Evolutionary conservation across 2,113 vertebrate species (phyloP), one percentile per base, ranked within the genome.

Genomic region (Campylomormyrus numenius): DNA sequence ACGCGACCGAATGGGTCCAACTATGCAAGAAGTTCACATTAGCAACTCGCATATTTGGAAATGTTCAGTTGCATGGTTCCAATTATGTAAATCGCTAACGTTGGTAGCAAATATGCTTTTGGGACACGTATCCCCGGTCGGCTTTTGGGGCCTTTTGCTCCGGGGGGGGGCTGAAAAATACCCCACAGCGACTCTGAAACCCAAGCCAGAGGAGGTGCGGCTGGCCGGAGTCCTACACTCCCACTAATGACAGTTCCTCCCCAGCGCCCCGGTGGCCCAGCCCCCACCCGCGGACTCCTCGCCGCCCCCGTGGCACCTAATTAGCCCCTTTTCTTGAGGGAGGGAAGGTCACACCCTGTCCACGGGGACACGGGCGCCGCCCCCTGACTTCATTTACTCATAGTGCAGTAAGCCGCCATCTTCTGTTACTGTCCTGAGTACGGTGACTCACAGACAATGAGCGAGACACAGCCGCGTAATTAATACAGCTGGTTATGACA

Each of bases 201-300:
- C 90, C 89, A 94, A 96, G 92, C 93, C 91, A 49, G 87, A 92
- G 94, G 95, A 96, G 96, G 95, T 94, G 91, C 96, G 94, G 95
- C 95, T 91, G 45, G 84, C 93, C 93, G 88, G 95, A 95, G 94
- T 90, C 42, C 93, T 88, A 90, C 92, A 92, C 92, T 93, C 93
- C 89, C 91, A 95, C 94, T 96, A 95, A 93, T 42, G 95, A 96
- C 95, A 96, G 94, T 91, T 91, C 92, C 90, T 13, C 53, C n/a
- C 5, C 90, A n/a, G 89, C 91, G 74, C 84, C 90, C 42, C 88
- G 91, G 19, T 89, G 70, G 70, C 92, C 92, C 90, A 27, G 48
- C 58, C 49, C 56, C 50, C 93, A 89, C 92, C 88, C 90, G 92
- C 88, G 53, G 89, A 92, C 92, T 91, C 92, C 53, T 89, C 90